These are phyloP conservation scores for Falco columbarius DNA, from an alignment of 2,797 vertebrate genomes.

Conservation along the genomic window DNA sequence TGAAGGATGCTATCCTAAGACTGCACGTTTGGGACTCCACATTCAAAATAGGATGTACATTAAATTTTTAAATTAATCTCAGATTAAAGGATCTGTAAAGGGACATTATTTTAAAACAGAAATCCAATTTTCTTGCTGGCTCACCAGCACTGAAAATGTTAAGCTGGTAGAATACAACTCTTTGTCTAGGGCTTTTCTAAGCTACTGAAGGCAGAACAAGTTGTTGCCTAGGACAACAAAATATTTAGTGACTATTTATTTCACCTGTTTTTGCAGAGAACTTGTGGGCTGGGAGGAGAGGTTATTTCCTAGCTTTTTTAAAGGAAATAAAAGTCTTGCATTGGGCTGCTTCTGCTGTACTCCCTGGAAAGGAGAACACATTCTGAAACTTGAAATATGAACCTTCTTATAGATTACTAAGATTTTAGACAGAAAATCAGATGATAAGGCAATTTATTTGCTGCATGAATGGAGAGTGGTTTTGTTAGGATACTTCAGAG, in stretches of 20 bases:
- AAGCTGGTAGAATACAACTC: conserved; percentile 3
- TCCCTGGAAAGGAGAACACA: not conserved
- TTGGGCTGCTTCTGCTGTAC: not conserved
- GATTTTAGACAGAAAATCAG: conserved; percentile 41
- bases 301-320: conserved; percentile 5
- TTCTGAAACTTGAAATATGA: conserved; percentile 37
- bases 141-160: conserved; percentile 29
- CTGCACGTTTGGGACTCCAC: not conserved
- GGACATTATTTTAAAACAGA: not conserved
- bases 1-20: not conserved
- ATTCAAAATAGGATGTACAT: not conserved
- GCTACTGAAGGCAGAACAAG: conserved; percentile 27
- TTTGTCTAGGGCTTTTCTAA: conserved; percentile 18
- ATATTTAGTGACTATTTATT: conserved; percentile 41
- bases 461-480: not conserved
- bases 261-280: conserved; percentile 17
- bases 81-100: not conserved
- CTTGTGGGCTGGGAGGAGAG: not conserved
- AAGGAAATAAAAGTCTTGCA: not conserved
- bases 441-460: conserved; percentile 34
- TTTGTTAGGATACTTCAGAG: conserved; percentile 32
- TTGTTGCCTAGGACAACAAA: conserved; percentile 61
- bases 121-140: not conserved
- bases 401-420: not conserved
- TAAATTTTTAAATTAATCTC: not conserved